Conservation (phyloP, 2,113 vertebrate species). For the Pterocles gutturalis region DNA sequence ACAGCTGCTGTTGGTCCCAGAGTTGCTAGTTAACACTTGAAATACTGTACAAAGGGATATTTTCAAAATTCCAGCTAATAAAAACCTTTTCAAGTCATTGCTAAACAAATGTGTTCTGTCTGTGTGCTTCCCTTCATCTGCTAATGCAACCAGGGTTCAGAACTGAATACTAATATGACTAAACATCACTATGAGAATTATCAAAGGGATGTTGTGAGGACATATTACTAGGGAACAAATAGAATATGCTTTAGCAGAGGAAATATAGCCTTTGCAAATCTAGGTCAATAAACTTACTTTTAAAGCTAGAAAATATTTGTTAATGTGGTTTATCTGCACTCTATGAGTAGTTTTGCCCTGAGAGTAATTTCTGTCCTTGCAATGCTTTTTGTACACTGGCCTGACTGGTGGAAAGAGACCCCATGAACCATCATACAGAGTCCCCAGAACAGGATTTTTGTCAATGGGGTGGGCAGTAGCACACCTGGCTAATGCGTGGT, state of each 20-base stretch:
- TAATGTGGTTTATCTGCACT: background rate
- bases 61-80: slow-evolving; percentile 21
- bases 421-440: background rate
- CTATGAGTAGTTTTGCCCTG: background rate
- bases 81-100: background rate
- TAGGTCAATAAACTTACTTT: background rate
- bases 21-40: slow-evolving; percentile 52
- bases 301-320: background rate
- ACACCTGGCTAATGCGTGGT: rapidly evolving
- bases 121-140: slow-evolving; percentile 15
- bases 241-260: background rate
- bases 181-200: background rate
- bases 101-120: background rate
- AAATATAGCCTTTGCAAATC: background rate
- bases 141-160: background rate
- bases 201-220: background rate
- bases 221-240: background rate
- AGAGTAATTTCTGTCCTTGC: background rate
- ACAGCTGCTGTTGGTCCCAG: slow-evolving; percentile 48
- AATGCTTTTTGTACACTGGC: background rate
- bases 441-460: background rate
- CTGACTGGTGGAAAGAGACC: background rate
- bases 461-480: background rate
- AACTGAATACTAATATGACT: background rate
- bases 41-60: background rate